phyloP scores from a whole-genome alignment of 2,888 invertebrate genomes.

The Phengaris arion region DNA sequence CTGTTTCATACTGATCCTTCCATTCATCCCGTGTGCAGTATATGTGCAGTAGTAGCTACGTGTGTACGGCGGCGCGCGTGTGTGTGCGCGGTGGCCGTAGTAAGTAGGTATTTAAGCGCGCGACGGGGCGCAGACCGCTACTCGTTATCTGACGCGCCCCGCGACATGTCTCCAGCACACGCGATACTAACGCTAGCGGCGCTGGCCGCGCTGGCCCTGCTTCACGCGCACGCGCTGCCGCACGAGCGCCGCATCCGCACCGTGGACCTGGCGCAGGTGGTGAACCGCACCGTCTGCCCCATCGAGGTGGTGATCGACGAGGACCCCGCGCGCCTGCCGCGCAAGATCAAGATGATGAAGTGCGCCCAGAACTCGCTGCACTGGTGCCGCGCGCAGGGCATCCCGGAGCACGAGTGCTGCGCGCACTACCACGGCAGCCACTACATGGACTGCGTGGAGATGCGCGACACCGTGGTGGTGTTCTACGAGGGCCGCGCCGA shows the following conservation, averaged over 20 bases:
- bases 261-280: constrained; percentile 52
- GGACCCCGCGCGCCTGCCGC: constrained; percentile 57
- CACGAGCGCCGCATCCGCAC: constrained; percentile 42
- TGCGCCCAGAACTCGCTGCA: constrained; percentile 57
- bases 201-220: constrained; percentile 38
- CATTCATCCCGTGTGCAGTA: background rate
- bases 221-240: constrained; percentile 39
- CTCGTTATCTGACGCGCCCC: constrained; percentile 50
- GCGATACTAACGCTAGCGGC: constrained; percentile 31
- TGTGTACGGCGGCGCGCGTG: background rate
- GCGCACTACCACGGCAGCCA: constrained; percentile 53
- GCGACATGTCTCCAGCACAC: constrained; percentile 34
- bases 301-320: constrained; percentile 56
- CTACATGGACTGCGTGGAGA: constrained; percentile 64
- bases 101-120: constrained; percentile 33
- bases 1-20: background rate
- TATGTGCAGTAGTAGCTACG: background rate
- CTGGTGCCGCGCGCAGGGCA: constrained; percentile 53
- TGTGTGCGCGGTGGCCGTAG: constrained; percentile 30
- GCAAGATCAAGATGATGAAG: constrained; percentile 62
- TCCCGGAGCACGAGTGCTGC: constrained; percentile 62
- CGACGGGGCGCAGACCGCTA: constrained; percentile 41
- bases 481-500: constrained; percentile 45
- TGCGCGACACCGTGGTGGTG: constrained; percentile 66
- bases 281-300: constrained; percentile 65